Conservation (phyloP, 2,113 vertebrate genomes). For the Tenebrosternarchus preto region DNA sequence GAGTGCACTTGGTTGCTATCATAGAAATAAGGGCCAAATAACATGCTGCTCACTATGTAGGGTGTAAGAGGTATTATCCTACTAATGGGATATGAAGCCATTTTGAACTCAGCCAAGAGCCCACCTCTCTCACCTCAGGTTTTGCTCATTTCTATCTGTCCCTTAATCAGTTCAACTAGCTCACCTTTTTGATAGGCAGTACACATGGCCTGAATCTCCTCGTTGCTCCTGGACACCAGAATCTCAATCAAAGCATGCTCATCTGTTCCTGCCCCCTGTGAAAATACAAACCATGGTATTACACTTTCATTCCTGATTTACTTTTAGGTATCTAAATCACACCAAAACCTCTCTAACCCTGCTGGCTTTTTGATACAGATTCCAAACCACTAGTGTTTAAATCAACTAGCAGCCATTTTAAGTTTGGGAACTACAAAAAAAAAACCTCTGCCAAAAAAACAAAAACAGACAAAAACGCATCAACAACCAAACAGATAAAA, state of each 20-base stretch:
- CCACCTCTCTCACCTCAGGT: neutral
- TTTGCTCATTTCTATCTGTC: neutral
- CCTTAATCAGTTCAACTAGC: neutral
- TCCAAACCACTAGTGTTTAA: too few species aligned
- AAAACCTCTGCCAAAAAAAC: too few species aligned
- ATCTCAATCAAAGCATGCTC: slow-evolving; percentile 92
- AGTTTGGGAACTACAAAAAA: too few species aligned
- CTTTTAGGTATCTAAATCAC: too few species aligned
- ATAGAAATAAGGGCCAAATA: neutral
- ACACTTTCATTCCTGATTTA: neutral
- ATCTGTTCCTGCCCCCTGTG: slow-evolving; percentile 91
- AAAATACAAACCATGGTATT: neutral
- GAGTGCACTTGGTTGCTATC: neutral
- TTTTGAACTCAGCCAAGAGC: neutral
- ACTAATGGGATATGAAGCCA: too few species aligned
- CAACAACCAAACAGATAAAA: too few species aligned
- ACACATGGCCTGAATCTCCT: slow-evolving; percentile 86
- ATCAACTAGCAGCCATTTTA: too few species aligned
- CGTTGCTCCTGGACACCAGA: slow-evolving; percentile 87
- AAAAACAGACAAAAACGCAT: neutral
- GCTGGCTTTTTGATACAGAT: too few species aligned
- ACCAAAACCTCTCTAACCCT: too few species aligned
- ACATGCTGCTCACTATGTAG: too few species aligned
- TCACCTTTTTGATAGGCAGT: slow-evolving; percentile 80
- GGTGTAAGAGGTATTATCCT: too few species aligned